Base-by-base conservation (phyloP, 1,140 invertebrate species). In the Pseudomyrmex sp. region DNA sequence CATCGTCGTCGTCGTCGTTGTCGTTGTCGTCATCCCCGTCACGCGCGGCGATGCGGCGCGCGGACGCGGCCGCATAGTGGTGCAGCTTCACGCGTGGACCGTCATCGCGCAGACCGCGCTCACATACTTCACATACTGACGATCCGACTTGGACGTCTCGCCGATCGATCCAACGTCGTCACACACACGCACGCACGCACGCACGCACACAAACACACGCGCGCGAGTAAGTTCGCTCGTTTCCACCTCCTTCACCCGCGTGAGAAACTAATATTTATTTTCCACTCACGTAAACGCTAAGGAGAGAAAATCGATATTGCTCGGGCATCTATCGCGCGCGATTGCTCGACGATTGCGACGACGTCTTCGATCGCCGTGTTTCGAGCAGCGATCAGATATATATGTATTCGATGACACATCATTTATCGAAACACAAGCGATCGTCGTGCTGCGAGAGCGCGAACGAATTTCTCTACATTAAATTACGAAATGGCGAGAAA, bases 81-180 rank as follows among this genome's bases (percentile, higher is more conserved):
- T 72, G 56, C 56, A 70, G 56, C 59, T 46, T 68, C 23, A 75
- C 56, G 79, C 26, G 48, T 52, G 70, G 13, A 46, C 59, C 69
- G 58, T 75, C 79, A 82, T 72, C 56, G 66, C 54, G 66, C 54
- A 50, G 20, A 72, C 46, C 66, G 66, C 65, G 76, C 48, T 58
- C 76, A 20, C 76, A 59, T 80, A 61, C 7, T 80, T 80, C 76
- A 72, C 76, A 80, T 80, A 48, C 54, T 68, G 76, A 54, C 44
- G 23, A 72, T 80, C 18, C 74, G 15, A 48, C n/a, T 59, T 4
- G 54, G 54, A 15, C 23, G 68, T n/a, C 35, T 35, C 4, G 20
- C 13, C 66, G 76, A 50, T 69, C 66, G 66, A 80, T 80, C 44
- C 35, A 54, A 35, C 23, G 23, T 23, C 20, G 35, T 59, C 1